Evolutionary conservation across 2,113 vertebrate genomes (phyloP).

Genomic region (Neolamprologus ventralis): DNA sequence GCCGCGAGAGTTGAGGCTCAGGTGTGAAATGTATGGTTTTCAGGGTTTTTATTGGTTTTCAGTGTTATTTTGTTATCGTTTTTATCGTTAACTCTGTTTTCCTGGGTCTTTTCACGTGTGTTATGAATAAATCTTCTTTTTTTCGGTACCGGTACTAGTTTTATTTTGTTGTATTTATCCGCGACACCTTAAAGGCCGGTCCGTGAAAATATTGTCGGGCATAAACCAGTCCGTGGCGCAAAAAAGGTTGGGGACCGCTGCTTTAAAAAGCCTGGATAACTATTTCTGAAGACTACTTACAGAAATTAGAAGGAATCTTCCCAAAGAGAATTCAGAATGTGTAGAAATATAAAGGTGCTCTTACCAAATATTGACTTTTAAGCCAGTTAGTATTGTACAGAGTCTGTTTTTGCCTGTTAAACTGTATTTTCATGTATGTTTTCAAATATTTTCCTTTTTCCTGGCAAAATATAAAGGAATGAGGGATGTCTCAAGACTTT

Average conservation of each 20-base stretch:
- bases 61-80: no score
- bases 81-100: no score
- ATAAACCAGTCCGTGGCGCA: fast-evolving
- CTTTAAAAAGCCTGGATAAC: not conserved
- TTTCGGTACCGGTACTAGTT: no score
- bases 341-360: not conserved
- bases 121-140: fast-evolving
- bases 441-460: not conserved
- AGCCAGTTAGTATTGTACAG: not conserved
- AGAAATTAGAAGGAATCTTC: not conserved
- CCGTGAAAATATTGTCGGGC: no score
- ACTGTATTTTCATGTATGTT: not conserved
- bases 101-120: no score
- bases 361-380: not conserved
- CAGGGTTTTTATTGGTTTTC: no score
- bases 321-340: not conserved
- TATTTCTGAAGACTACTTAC: not conserved
- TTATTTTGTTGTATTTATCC: no score
- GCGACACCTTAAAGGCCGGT: no score
- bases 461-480: not conserved
- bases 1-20: no score
- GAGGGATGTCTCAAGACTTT: not conserved
- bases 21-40: no score
- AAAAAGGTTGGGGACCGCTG: no score
- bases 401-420: not conserved